Percentiles rank a stretch among this genome's conserved stretches.
Conservation (phyloP, 2,888 invertebrate species). For the Ophion ventricosus region DNA sequence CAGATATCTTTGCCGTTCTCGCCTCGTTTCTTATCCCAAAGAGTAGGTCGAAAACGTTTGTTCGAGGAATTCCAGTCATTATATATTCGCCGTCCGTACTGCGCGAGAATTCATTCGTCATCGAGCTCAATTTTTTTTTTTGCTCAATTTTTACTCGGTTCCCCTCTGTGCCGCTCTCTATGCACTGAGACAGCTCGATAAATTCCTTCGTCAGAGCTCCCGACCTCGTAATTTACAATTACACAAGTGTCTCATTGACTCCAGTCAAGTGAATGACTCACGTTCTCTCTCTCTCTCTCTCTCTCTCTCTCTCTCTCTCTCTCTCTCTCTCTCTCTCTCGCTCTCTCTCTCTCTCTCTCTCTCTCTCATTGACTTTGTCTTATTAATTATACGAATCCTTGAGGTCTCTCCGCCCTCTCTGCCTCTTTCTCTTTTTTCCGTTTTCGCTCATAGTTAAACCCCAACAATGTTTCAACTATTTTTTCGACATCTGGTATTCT, state of each 20-base stretch:
- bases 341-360: constrained; percentile 24
- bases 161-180: constrained; percentile 10
- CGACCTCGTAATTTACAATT: constrained; percentile 73
- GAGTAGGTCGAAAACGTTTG: constrained; percentile 3
- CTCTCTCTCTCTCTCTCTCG: constrained; percentile 24
- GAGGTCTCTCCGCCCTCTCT: constrained; percentile 60
- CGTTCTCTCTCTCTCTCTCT: constrained; percentile 42
- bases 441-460: background rate
- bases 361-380: constrained; percentile 66
- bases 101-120: constrained; percentile 23
- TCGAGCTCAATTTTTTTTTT: constrained; percentile 32
- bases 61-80: background rate
- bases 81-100: constrained; percentile 2
- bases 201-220: constrained; percentile 62
- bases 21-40: background rate
- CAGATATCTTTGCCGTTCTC: constrained; percentile 11
- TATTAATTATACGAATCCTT: constrained; percentile 71
- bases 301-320: constrained; percentile 19
- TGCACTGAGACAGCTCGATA: constrained; percentile 55
- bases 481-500: background rate
- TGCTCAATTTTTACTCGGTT: constrained; percentile 1
- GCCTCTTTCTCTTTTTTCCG: constrained; percentile 13
- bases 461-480: background rate
- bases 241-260: constrained; percentile 77
- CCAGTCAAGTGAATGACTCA: constrained; percentile 78